Evolutionary conservation across 2,113 vertebrate species (phyloP), one percentile per base, ranked within the genome.

Genomic region (Microcebus jonahi): DNA sequence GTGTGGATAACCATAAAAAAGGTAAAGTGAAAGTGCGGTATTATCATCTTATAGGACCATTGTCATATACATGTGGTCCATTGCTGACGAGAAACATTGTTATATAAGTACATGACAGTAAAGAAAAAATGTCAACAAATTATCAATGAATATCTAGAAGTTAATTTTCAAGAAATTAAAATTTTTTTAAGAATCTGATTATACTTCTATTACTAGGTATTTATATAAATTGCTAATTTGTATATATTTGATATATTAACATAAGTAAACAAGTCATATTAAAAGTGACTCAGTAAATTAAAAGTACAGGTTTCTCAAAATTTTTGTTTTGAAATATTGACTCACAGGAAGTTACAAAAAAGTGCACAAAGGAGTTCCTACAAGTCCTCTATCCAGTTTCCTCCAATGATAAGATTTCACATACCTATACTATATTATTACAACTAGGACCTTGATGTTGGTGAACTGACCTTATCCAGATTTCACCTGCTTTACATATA

Each of bases 181-280:
- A 45, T 70, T 93, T 29, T 61, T 27, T 67, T 5, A 59, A 90
- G 61, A 42, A 73, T 31, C 10, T 76, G 48, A 57, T 86, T 80
- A 81, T 6, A 31, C 8, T 45, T 14, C 67, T 48, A 48, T 65
- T 65, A 61, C 25, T 61, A 25, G 15, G 12, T 81, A 94, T 67
- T 94, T 59, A 85, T 45, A 73, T n/a, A 91, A 73, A 87, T 81
- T 45, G 48, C 29, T 71, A 91, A 63, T 61, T 86, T 91, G 42
- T 15, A 80, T 45, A 63, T 86, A 27, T 70, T 61, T 65, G n/a
- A 55, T 45, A 27, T 36, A n/a, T 89, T 90, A 73, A 65, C 11
- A 17, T 71, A 90, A 80, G 34, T 67, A 90, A 77, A 53, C 14
- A 90, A 71, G 14, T 27, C 34, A 36, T 31, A 55, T 15, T 79